Evolutionary conservation across 2,888 invertebrate species (phyloP), one percentile per base, ranked within the genome.

Genomic region (Ypsolopha sequella): DNA sequence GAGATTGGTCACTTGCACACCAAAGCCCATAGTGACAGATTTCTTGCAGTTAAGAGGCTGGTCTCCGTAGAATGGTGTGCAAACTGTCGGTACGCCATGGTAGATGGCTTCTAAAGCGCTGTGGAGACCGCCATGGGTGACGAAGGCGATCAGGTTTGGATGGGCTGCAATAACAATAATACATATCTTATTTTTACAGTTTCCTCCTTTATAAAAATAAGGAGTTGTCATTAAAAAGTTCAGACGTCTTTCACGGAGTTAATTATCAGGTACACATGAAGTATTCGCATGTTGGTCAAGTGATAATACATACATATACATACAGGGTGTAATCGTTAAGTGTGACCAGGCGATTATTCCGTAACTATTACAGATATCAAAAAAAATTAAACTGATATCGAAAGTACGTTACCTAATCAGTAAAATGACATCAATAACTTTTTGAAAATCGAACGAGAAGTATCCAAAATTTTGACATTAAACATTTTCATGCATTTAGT

Each of bases 41-140:
- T 46, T 47, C 78, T 60, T 24, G 57, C 61, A 45, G 53, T 86
- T 81, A 51, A 74, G 68, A 55, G 69, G 70, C 58, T 86, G 86
- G 61, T 85, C 86, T 0, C 74, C 80, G 50, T 68, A 81, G n/a
- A 85, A 61, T 1, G 85, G 85, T 35, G 80, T 70, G 36, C 80
- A 78, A 1, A 85, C 54, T 62, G 80, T 66, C 1, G 84, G 82
- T 6, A 80, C 72, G 2, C 73, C 80, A 58, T 76, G 65, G 52
- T 76, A 64, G 0, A 82, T 68, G 10, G 77, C 73, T 56, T 85
- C 85, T 53, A 73, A 74, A 0, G 75, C 70, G 52, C 82, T 78
- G 50, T 80, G 73, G 7, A 62, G 53, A 14, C 81, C 84, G 9
- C 82, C 84, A 54, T 86, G 82, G 4, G 80, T 75, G 14, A 86